Percentiles rank a stretch among this genome's conserved stretches.
Evolutionary conservation across 1,140 invertebrate genomes (phyloP).

Genomic region (Ridgeia piscesae): DNA sequence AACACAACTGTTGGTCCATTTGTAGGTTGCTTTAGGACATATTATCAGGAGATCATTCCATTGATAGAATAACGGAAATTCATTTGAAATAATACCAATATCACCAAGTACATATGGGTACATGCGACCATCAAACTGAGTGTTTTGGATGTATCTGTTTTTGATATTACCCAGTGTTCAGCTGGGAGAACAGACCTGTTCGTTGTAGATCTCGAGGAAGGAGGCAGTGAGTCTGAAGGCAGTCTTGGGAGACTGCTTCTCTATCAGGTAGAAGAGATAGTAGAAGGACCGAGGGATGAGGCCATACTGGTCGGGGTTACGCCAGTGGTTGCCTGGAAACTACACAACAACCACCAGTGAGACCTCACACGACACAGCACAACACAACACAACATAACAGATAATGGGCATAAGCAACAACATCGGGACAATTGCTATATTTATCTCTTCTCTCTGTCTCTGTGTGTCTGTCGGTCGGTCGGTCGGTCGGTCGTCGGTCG

Average conservation of each 20-base stretch:
- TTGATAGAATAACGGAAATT: too few species aligned
- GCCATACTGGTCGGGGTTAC: constrained; percentile 45
- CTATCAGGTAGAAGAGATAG: constrained; percentile 49
- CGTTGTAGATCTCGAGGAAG: constrained; percentile 59
- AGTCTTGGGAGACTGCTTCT: constrained; percentile 38
- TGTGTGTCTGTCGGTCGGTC: too few species aligned
- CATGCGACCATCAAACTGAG: too few species aligned
- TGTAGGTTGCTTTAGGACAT: too few species aligned
- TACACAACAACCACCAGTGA: background rate
- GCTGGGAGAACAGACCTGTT: constrained; percentile 47
- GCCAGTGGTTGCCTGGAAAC: constrained; percentile 5
- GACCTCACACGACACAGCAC: background rate
- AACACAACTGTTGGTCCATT: too few species aligned
- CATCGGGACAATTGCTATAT: background rate
- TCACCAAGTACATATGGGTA: too few species aligned
- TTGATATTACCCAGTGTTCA: too few species aligned
- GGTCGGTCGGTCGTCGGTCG: too few species aligned
- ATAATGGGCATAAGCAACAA: background rate
- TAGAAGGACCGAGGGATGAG: constrained; percentile 54
- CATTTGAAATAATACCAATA: too few species aligned
- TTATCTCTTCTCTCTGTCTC: background rate
- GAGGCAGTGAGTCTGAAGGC: constrained; percentile 48
- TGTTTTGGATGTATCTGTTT: too few species aligned
- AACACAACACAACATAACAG: background rate
- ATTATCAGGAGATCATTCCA: too few species aligned